Conservation (phyloP, 2,888 invertebrate genomes). For the Antheraea assamensis region DNA sequence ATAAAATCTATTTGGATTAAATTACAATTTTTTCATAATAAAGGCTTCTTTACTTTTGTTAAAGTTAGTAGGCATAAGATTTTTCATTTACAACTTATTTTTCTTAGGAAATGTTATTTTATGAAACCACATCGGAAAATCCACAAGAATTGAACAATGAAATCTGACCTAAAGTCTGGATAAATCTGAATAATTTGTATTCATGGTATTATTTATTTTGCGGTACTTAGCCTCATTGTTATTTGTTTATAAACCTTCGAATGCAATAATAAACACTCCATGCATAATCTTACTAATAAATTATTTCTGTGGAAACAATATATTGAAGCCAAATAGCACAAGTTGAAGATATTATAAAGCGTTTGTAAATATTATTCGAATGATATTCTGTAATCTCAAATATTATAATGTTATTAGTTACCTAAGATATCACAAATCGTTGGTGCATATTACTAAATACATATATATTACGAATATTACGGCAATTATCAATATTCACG, state of each 20-base stretch:
- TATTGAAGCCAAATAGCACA: conserved; percentile 76
- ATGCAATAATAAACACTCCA: conserved; percentile 25
- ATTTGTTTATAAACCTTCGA: not conserved
- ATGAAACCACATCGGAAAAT: not conserved
- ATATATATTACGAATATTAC: conserved; percentile 23
- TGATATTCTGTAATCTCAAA: conserved; percentile 65
- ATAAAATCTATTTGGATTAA: no score
- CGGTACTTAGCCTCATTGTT: not conserved
- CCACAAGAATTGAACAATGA: conserved; percentile 13
- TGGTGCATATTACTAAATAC: conserved; percentile 53
- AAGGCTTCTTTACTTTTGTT: no score
- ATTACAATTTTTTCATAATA: no score
- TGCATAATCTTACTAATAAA: conserved; percentile 24
- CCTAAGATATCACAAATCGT: conserved; percentile 68
- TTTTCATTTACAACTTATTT: not conserved
- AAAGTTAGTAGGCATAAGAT: no score
- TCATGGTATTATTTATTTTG: not conserved
- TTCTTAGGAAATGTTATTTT: not conserved
- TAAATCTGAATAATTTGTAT: not conserved
- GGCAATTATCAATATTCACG: conserved; percentile 23
- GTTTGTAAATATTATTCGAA: conserved; percentile 55
- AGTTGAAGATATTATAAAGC: conserved; percentile 51
- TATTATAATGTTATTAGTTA: conserved; percentile 66
- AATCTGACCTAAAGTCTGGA: not conserved
- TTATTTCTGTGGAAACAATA: conserved; percentile 48